A percentile compares a stretch with the other conserved stretches of the same genome.
These are phyloP conservation scores for Pygathrix nemaeus DNA, from an alignment of 2,113 vertebrate genomes.

Conservation along the genomic window DNA sequence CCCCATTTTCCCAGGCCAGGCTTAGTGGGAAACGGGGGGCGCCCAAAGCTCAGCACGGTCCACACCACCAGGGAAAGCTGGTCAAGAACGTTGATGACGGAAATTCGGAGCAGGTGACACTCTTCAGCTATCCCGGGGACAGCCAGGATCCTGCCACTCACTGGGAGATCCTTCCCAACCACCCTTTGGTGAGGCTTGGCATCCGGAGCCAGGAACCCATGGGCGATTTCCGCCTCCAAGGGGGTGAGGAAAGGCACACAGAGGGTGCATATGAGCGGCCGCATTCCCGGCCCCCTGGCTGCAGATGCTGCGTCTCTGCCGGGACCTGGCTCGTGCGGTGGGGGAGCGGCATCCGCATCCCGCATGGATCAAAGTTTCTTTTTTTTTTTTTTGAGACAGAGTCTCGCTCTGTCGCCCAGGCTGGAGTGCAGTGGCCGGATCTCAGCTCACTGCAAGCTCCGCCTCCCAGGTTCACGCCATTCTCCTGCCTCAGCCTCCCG, in stretches of 20 bases:
- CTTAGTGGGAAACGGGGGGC: conserved; percentile 72
- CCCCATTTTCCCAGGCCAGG: not conserved
- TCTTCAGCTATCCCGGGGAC: conserved; percentile 79
- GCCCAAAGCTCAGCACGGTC: conserved; percentile 88
- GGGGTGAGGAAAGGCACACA: conserved; percentile 59
- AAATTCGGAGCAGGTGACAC: conserved; percentile 88
- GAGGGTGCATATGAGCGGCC: not conserved
- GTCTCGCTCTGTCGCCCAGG: too few species aligned
- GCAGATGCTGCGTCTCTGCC: too few species aligned
- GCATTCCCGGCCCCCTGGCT: too few species aligned
- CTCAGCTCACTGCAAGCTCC: too few species aligned
- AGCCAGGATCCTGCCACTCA: not conserved
- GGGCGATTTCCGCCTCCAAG: conserved; percentile 63
- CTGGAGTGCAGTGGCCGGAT: too few species aligned
- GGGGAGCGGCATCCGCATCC: too few species aligned
- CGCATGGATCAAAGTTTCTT: too few species aligned
- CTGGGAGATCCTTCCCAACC: conserved; percentile 34
- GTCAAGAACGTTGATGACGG: conserved; percentile 89
- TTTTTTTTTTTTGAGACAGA: too few species aligned
- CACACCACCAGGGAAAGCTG: conserved; percentile 87
- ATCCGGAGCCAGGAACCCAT: conserved; percentile 52
- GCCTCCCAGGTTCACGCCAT: too few species aligned
- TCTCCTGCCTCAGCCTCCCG: too few species aligned
- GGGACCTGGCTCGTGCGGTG: too few species aligned
- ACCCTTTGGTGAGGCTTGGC: conserved; percentile 3